Conservation (phyloP, 2,113 vertebrate species). For the Sterrhoptilus dennistouni region DNA sequence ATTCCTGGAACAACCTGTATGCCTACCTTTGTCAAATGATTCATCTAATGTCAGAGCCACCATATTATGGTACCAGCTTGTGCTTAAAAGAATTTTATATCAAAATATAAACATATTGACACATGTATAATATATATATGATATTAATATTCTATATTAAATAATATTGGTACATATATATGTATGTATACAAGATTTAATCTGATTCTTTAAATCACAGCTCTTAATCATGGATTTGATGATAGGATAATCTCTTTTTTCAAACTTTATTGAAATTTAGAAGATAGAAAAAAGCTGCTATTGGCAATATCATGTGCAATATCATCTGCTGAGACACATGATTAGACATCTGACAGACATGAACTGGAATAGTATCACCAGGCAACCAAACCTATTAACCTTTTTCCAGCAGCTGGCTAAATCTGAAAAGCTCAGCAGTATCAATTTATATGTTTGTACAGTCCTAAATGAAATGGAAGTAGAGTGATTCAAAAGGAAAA, state of each 20-base stretch:
- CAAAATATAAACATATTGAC: neutral
- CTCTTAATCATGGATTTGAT: neutral
- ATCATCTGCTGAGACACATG: slow-evolving; percentile 11
- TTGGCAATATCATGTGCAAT: neutral
- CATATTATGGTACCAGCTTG: neutral
- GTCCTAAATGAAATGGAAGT: slow-evolving; percentile 19
- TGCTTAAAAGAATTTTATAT: neutral
- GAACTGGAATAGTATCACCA: slow-evolving; percentile 13
- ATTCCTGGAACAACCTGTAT: neutral
- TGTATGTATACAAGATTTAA: neutral
- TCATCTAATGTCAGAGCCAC: neutral
- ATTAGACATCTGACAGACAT: slow-evolving; percentile 37
- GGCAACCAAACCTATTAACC: slow-evolving; percentile 59
- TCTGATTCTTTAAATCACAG: neutral
- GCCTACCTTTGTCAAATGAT: neutral
- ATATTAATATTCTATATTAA: neutral
- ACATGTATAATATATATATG: rapidly evolving
- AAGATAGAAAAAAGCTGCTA: neutral
- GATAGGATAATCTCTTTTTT: neutral
- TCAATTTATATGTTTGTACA: slow-evolving; percentile 37
- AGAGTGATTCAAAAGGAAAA: slow-evolving; percentile 20
- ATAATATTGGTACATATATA: rapidly evolving
- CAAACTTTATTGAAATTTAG: neutral
- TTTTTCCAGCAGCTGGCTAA: slow-evolving; percentile 39
- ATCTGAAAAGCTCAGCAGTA: slow-evolving; percentile 28